Conservation (phyloP, 2,113 vertebrate species). For the Cairina moschata region DNA sequence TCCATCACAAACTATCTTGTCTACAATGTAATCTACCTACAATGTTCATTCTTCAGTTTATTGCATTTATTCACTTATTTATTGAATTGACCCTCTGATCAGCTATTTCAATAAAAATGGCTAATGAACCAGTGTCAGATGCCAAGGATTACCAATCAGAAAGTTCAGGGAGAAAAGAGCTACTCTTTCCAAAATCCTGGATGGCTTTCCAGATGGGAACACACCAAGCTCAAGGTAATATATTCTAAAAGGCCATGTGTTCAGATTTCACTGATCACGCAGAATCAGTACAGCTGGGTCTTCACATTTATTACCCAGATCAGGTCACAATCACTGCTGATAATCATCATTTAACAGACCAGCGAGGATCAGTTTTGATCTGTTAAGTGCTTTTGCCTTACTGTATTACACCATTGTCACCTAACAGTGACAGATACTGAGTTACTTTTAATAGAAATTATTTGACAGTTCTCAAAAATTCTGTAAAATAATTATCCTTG, state of each 20-base stretch:
- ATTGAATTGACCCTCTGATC: not conserved
- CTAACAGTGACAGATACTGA: not conserved
- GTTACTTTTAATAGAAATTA: not conserved
- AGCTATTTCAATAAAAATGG: not conserved
- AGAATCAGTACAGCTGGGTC: not conserved
- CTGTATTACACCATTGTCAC: not conserved
- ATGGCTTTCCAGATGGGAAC: not conserved
- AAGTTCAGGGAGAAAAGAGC: not conserved
- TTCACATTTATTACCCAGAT: not conserved
- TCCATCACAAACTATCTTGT: not conserved
- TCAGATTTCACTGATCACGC: not conserved
- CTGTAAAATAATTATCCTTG: constrained; percentile 32
- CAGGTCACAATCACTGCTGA: not conserved
- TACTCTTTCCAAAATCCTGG: not conserved
- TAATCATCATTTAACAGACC: not conserved
- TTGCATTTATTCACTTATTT: not conserved
- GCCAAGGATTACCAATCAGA: not conserved
- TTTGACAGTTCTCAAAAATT: constrained; percentile 5
- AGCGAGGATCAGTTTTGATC: not conserved
- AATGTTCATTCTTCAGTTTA: not conserved
- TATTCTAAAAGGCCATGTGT: not conserved
- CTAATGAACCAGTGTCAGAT: not conserved
- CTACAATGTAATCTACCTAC: not conserved
- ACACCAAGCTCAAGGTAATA: not conserved
- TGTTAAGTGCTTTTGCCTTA: not conserved